A percentile compares a stretch with the other conserved stretches of the same genome.
Conservation (phyloP, 2,888 invertebrate species). For the Calliphora vomitoria region DNA sequence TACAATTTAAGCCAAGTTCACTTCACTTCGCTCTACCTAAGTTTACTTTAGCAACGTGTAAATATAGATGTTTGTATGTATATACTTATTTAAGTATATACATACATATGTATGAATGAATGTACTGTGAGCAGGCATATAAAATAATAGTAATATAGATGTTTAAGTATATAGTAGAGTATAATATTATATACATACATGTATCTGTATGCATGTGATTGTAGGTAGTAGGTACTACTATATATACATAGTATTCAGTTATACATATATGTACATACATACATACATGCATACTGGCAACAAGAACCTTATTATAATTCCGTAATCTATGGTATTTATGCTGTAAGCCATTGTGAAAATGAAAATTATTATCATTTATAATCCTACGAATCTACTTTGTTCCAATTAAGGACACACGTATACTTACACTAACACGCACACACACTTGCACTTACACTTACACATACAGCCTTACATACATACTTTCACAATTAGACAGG, state of each 20-base stretch:
- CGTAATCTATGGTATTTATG: conserved; percentile 74
- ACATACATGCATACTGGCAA: conserved; percentile 6
- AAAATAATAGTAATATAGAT: conserved; percentile 35
- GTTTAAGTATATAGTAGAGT: neutral
- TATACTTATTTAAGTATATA: neutral
- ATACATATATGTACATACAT: neutral
- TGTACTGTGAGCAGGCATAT: neutral
- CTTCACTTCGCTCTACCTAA: conserved; percentile 11
- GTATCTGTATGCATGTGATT: neutral
- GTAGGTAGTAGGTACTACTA: no score
- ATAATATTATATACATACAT: neutral
- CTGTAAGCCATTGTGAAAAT: conserved; percentile 74
- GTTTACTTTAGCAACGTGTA: conserved; percentile 2
- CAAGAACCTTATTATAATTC: conserved; percentile 74
- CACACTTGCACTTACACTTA: neutral
- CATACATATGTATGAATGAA: no score
- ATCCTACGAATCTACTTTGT: conserved; percentile 76
- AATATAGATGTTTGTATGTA: neutral
- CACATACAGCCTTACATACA: neutral
- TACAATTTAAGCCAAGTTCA: conserved; percentile 50
- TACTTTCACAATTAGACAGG: conserved; percentile 26
- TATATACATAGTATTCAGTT: no score
- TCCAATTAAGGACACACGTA: conserved; percentile 75
- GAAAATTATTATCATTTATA: conserved; percentile 77
- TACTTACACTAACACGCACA: neutral